phyloP scores from a whole-genome alignment of 2,113 vertebrate genomes.

The Vireo altiloquus region DNA sequence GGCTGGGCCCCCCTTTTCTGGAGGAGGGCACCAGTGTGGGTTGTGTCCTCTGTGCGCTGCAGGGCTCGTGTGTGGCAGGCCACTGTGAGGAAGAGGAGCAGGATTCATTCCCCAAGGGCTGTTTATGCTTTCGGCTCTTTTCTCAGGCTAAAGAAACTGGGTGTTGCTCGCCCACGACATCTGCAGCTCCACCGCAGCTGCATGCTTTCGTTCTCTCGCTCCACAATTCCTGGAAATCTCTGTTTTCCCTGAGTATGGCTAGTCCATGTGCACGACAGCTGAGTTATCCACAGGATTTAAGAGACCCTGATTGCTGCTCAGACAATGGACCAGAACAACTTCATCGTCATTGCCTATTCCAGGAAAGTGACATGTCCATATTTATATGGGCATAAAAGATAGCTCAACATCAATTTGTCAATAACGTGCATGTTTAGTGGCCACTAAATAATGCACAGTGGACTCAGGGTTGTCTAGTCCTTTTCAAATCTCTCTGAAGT shows the following conservation, averaged over 20 bases:
- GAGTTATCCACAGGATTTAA: background rate
- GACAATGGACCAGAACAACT: background rate
- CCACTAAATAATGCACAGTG: background rate
- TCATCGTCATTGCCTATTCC: background rate
- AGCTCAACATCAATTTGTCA: background rate
- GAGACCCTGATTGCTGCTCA: background rate
- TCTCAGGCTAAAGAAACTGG: background rate
- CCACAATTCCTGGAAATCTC: conserved; percentile 56
- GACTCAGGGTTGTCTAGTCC: background rate
- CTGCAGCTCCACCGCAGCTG: conserved; percentile 37
- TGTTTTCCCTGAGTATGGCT: conserved; percentile 20
- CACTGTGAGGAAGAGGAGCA: background rate
- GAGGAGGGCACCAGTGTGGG: background rate
- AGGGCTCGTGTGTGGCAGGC: fast-evolving
- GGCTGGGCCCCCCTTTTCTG: background rate
- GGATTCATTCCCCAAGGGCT: background rate
- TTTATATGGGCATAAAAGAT: background rate
- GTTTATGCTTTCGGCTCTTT: conserved; percentile 8
- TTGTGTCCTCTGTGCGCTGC: fast-evolving
- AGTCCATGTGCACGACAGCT: background rate
- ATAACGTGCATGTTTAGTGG: background rate
- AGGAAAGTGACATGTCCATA: background rate
- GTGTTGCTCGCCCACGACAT: background rate
- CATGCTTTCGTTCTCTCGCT: conserved; percentile 36
- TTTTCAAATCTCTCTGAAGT: background rate